phyloP scores from a whole-genome alignment of 2,888 invertebrate genomes.

The Stenolophus ochropezus region DNA sequence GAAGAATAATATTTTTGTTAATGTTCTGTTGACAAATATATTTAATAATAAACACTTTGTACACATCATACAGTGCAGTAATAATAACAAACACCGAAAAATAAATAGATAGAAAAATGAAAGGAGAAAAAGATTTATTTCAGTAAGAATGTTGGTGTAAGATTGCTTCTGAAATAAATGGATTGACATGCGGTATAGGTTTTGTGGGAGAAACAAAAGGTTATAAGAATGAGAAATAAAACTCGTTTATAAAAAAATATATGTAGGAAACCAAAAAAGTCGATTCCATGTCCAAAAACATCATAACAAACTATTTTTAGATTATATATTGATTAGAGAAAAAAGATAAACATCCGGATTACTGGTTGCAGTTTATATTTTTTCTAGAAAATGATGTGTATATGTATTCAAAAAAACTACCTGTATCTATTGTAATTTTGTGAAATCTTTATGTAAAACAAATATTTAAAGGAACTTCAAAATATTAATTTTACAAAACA shows the following conservation, averaged over 20 bases:
- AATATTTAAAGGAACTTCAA: too few relatives aligned
- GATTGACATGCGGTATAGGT: conserved; percentile 8
- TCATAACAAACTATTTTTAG: background rate
- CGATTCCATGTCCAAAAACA: background rate
- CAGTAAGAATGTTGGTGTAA: conserved; percentile 15
- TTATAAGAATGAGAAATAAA: conserved; percentile 26
- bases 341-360: background rate
- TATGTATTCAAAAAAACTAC: too few relatives aligned
- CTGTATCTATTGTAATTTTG: too few relatives aligned
- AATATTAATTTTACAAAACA: too few relatives aligned
- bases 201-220: conserved; percentile 26
- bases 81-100: background rate
- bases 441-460: too few relatives aligned
- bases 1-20: too few relatives aligned
- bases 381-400: too few relatives aligned
- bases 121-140: conserved; percentile 20
- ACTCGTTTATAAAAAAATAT: conserved; percentile 19
- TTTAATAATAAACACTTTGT: background rate
- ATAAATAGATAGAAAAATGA: conserved; percentile 13
- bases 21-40: too few relatives aligned
- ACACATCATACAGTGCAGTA: background rate
- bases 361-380: background rate
- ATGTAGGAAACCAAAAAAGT: background rate
- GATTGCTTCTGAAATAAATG: conserved; percentile 32
- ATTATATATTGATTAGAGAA: background rate